These are phyloP conservation scores for Macrotis lagotis DNA, from an alignment of 2,113 vertebrate species.

Conservation along the genomic window DNA sequence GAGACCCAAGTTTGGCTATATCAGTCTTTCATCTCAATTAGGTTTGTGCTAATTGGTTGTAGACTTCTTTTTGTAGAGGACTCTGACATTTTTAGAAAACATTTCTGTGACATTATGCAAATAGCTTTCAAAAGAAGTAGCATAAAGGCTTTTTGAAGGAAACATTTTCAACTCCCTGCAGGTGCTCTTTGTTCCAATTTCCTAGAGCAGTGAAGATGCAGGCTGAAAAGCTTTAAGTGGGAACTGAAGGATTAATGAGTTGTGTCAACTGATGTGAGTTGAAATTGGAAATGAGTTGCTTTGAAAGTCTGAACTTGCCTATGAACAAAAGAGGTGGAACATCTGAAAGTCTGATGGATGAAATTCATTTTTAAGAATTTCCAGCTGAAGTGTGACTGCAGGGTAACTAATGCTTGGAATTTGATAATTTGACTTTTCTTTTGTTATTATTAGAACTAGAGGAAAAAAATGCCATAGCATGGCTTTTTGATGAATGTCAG, in stretches of 20 bases:
- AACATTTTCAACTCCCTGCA: not conserved
- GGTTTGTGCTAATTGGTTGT: not conserved
- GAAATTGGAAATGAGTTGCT: not conserved
- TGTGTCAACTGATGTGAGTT: not conserved
- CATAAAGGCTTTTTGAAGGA: not conserved
- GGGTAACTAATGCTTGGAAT: not conserved
- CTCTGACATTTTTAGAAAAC: not conserved
- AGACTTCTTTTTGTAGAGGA: not conserved
- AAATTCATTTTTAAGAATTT: not conserved
- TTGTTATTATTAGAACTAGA: not conserved
- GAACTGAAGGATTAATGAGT: conserved; percentile 1
- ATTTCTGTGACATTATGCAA: not conserved
- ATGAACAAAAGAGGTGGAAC: not conserved
- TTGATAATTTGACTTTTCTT: not conserved
- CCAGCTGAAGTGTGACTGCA: not conserved
- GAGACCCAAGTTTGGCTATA: not conserved
- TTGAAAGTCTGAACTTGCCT: not conserved
- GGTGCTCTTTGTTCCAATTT: not conserved
- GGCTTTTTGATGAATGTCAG: not conserved
- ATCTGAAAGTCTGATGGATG: not conserved
- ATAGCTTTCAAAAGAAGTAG: not conserved
- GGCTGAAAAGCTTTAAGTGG: not conserved
- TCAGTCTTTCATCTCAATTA: not conserved
- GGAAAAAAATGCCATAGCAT: not conserved
- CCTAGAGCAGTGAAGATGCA: not conserved